A percentile compares a stretch with the other conserved stretches of the same genome.
Evolutionary conservation across 2,113 vertebrate genomes (phyloP).

Genomic region (Deroptyus accipitrinus): DNA sequence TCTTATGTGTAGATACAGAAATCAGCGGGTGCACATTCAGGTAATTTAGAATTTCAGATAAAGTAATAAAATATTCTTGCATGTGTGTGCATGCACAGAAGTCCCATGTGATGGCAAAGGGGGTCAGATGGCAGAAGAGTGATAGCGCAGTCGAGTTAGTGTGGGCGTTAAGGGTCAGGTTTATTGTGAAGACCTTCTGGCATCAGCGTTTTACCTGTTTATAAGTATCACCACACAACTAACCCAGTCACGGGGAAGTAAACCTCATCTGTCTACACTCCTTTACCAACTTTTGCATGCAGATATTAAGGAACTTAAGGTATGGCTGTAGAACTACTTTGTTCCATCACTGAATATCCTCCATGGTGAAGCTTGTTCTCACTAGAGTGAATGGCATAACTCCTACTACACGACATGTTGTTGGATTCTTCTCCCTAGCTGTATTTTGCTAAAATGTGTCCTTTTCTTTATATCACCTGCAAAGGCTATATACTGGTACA

Average conservation of each 20-base stretch:
- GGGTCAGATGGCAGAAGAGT: not conserved
- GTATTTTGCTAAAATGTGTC: not conserved
- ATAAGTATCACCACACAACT: not conserved
- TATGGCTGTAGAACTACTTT: not conserved
- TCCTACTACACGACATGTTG: not conserved
- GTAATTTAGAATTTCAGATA: not conserved
- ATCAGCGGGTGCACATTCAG: rapidly evolving
- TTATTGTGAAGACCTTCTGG: not conserved
- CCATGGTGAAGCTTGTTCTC: not conserved
- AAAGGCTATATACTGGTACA: not conserved
- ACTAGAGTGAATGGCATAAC: not conserved
- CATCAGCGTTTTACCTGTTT: not conserved
- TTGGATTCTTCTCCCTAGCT: not conserved
- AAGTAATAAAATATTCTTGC: not conserved
- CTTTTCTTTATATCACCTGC: not conserved
- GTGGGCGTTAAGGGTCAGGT: not conserved
- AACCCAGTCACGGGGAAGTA: not conserved
- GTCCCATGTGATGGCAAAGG: not conserved
- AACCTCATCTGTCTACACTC: not conserved
- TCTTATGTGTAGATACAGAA: not conserved
- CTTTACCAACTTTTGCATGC: not conserved
- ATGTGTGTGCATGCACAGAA: not conserved
- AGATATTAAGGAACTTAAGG: not conserved
- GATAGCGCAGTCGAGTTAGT: not conserved
- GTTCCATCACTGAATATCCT: not conserved